A percentile compares a stretch with the other conserved stretches of the same genome.
Conservation (phyloP, 2,888 invertebrate species). For the Schizotus pectinicornis region DNA sequence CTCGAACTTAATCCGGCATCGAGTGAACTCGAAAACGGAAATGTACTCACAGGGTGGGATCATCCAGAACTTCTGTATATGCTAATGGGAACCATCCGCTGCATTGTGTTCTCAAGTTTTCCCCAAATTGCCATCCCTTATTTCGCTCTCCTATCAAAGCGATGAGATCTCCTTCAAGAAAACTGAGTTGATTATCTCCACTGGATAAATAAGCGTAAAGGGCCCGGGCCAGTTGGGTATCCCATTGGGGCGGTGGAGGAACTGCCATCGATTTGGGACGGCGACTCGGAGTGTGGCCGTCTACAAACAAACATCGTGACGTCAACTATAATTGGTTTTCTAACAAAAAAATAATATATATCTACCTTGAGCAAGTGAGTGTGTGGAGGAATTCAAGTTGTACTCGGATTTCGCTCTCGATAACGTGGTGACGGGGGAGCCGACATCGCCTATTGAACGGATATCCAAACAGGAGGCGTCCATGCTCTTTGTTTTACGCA, state of each 20-base stretch:
- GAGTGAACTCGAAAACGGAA: conserved; percentile 7
- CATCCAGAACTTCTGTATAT: conserved; percentile 84
- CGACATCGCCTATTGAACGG: conserved; percentile 71
- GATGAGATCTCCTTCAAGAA: conserved; percentile 88
- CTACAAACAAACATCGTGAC: not conserved
- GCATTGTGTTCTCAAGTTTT: conserved; percentile 88
- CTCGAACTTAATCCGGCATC: not conserved
- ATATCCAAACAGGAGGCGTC: conserved; percentile 88
- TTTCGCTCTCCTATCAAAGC: conserved; percentile 88
- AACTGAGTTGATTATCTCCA: conserved; percentile 90
- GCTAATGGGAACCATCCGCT: conserved; percentile 96
- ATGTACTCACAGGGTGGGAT: conserved; percentile 65
- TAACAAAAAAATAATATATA: conserved; percentile 1
- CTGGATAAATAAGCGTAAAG: conserved; percentile 89
- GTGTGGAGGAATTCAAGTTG: conserved; percentile 78
- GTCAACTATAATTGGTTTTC: too few species aligned
- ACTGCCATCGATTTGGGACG: conserved; percentile 73
- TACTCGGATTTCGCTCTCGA: conserved; percentile 88
- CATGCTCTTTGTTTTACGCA: conserved; percentile 87
- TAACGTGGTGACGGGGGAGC: conserved; percentile 69
- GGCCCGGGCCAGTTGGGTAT: conserved; percentile 81
- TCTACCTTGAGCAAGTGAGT: conserved; percentile 72
- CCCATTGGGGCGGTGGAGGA: conserved; percentile 64
- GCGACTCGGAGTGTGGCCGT: conserved; percentile 52
- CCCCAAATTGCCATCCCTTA: conserved; percentile 98